Percentiles rank a stretch among this genome's conserved stretches.
These are phyloP conservation scores for Horisme vitalbata DNA, from an alignment of 2,888 invertebrate genomes.

Conservation along the genomic window DNA sequence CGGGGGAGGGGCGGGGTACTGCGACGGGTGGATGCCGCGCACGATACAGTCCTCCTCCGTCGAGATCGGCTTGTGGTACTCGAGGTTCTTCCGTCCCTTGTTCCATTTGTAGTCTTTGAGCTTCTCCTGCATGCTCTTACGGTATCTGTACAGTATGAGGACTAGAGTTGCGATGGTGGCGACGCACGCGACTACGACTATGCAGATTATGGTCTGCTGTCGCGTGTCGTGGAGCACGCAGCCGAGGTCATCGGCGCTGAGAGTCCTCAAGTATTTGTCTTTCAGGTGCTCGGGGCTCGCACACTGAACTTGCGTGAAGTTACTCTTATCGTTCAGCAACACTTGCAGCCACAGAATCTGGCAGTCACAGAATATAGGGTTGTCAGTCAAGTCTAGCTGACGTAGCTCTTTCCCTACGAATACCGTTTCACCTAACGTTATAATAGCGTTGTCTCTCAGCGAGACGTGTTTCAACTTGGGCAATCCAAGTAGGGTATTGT, in stretches of 20 bases:
- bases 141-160: constrained; percentile 89
- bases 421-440: constrained; percentile 89
- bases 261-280: constrained; percentile 85
- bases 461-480: constrained; percentile 90
- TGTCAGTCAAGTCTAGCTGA: constrained; percentile 90
- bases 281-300: constrained; percentile 88
- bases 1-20: constrained; percentile 77
- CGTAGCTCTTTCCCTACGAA: constrained; percentile 91
- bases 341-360: constrained; percentile 91
- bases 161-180: constrained; percentile 88
- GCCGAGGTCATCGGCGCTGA: constrained; percentile 90
- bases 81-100: constrained; percentile 91
- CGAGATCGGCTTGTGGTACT: constrained; percentile 94
- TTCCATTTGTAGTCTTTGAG: constrained; percentile 93
- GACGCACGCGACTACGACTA: constrained; percentile 88
- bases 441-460: constrained; percentile 90
- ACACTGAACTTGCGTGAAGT: constrained; percentile 88
- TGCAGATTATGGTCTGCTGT: constrained; percentile 91
- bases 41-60: constrained; percentile 92
- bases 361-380: constrained; percentile 92
- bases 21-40: constrained; percentile 83
- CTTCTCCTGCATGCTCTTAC: constrained; percentile 90
- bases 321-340: constrained; percentile 85
- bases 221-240: constrained; percentile 91
- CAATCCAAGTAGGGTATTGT: constrained; percentile 89